Percentiles rank a stretch among this genome's conserved stretches.
These are phyloP conservation scores for Tragelaphus scriptus DNA, from an alignment of 2,113 vertebrate species.

Conservation along the genomic window DNA sequence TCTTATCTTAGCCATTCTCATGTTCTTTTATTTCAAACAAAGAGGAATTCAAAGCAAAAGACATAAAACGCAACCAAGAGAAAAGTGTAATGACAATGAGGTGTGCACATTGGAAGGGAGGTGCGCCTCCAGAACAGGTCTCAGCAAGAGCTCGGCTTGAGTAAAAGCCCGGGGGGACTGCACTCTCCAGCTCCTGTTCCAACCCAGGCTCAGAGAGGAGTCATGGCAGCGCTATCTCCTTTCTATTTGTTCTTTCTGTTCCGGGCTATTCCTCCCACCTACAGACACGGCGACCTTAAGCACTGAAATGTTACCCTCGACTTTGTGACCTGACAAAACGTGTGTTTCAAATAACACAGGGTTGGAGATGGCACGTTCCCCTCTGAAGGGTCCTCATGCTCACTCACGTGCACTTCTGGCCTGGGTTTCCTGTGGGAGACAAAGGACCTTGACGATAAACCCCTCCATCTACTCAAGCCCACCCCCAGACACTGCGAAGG, in stretches of 20 bases:
- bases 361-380: background rate
- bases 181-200: background rate
- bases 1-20: background rate
- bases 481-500: background rate
- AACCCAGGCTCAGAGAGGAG: background rate
- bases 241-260: background rate
- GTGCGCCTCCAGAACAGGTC: background rate
- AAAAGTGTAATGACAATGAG: background rate
- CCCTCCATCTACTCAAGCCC: background rate
- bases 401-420: background rate
- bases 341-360: background rate
- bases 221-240: rapidly evolving
- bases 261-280: background rate
- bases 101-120: background rate
- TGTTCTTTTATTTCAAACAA: slow-evolving; percentile 1
- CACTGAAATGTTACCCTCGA: background rate
- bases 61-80: background rate
- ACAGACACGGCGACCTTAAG: rapidly evolving
- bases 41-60: slow-evolving; percentile 46
- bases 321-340: background rate
- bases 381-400: background rate
- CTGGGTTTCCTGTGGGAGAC: background rate
- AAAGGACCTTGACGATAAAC: background rate
- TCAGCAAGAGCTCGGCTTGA: background rate
- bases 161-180: background rate